Conservation (phyloP, 2,888 invertebrate species). For the Diploptera punctata region DNA sequence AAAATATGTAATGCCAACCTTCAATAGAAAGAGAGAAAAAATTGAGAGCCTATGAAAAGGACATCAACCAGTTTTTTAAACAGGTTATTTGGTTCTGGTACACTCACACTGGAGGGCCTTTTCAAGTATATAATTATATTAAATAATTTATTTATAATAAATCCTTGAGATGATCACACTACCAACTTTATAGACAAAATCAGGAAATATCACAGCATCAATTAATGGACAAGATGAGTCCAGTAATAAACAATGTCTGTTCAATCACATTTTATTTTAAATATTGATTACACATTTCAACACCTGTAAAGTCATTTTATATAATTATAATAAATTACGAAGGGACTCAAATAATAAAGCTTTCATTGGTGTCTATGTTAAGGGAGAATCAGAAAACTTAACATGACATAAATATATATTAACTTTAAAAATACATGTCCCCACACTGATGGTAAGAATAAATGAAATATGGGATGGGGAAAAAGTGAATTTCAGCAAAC, state of each 20-base stretch:
- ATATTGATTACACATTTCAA: conserved; percentile 1
- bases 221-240: conserved; percentile 37
- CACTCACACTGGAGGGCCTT: conserved; percentile 2
- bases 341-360: conserved; percentile 20
- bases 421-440: neutral
- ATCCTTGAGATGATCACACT: conserved; percentile 28
- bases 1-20: conserved; percentile 14
- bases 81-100: neutral
- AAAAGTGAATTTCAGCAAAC: neutral
- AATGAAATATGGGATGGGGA: too few species aligned
- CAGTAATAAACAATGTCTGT: conserved; percentile 30
- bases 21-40: neutral
- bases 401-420: neutral
- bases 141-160: conserved; percentile 31
- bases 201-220: conserved; percentile 43
- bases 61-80: neutral
- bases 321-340: conserved; percentile 12
- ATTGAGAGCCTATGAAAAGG: neutral
- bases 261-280: conserved; percentile 32
- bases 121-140: conserved; percentile 1
- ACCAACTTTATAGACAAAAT: conserved; percentile 27
- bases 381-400: neutral
- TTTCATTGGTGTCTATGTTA: neutral
- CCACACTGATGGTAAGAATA: too few species aligned
- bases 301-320: neutral